Evolutionary conservation across 2,797 vertebrate genomes (phyloP).

Genomic region (Delichon dasypus): DNA sequence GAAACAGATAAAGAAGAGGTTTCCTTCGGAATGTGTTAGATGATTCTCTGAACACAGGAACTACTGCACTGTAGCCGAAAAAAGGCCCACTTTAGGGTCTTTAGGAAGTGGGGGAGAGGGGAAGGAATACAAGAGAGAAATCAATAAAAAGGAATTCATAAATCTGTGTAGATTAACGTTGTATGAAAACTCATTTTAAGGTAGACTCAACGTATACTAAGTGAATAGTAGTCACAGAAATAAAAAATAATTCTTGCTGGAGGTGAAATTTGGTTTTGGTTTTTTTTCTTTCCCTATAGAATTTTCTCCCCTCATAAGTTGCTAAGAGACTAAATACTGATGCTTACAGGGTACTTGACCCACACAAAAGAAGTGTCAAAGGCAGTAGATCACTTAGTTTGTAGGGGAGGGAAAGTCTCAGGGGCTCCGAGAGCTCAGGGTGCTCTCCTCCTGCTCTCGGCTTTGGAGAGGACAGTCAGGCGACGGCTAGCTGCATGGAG

Average conservation of each 20-base stretch:
- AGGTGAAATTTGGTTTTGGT: no score
- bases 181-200: background rate
- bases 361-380: no score
- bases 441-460: no score
- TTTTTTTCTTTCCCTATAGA: no score
- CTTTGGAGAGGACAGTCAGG: no score
- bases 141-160: background rate
- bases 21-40: background rate
- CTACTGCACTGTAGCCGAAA: background rate
- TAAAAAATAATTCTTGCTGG: background rate
- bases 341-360: no score
- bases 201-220: background rate
- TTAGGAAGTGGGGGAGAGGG: accelerated
- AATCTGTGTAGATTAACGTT: background rate
- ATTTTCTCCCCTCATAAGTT: no score
- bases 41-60: background rate
- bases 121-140: background rate
- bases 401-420: no score
- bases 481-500: no score
- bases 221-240: background rate
- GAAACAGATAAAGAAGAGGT: background rate
- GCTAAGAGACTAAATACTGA: no score
- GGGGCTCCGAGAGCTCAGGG: no score
- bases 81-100: background rate
- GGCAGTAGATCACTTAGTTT: no score